Percentiles rank a stretch among this genome's conserved stretches.
These are phyloP conservation scores for Stomatorhinus walkeri DNA, from an alignment of 2,797 vertebrate species.

Conservation along the genomic window DNA sequence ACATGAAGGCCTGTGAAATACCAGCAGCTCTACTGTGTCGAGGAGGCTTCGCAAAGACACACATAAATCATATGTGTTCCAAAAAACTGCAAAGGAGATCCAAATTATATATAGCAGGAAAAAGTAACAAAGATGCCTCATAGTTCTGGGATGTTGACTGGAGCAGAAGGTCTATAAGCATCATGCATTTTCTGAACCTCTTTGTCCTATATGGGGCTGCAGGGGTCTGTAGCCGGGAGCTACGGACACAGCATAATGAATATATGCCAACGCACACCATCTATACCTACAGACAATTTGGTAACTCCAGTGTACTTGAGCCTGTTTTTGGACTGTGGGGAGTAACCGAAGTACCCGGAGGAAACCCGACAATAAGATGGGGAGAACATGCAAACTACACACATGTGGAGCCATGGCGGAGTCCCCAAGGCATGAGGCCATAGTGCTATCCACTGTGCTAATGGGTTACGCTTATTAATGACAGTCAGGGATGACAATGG, in stretches of 20 bases:
- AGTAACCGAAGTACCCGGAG: not conserved
- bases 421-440: not conserved
- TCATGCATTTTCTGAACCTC: not conserved
- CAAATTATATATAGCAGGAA: not conserved
- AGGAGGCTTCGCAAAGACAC: not conserved
- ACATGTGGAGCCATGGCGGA: not conserved
- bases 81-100: not conserved
- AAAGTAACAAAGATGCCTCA: not conserved
- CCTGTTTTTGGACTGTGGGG: not conserved
- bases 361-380: not conserved
- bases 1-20: not conserved
- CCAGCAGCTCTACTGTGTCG: not conserved
- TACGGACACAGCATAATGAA: not conserved
- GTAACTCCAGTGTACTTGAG: not conserved
- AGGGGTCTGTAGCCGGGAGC: not conserved
- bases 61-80: not conserved
- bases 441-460: not conserved
- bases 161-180: not conserved
- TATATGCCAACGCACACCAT: not conserved
- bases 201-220: not conserved
- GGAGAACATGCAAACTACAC: not conserved
- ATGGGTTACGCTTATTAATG: not conserved
- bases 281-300: not conserved
- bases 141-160: not conserved
- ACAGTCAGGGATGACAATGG: not conserved